Evolutionary conservation across 53 echinoderm and acorn worm species (phyloP).

Genomic region (Echinarachnius parma): DNA sequence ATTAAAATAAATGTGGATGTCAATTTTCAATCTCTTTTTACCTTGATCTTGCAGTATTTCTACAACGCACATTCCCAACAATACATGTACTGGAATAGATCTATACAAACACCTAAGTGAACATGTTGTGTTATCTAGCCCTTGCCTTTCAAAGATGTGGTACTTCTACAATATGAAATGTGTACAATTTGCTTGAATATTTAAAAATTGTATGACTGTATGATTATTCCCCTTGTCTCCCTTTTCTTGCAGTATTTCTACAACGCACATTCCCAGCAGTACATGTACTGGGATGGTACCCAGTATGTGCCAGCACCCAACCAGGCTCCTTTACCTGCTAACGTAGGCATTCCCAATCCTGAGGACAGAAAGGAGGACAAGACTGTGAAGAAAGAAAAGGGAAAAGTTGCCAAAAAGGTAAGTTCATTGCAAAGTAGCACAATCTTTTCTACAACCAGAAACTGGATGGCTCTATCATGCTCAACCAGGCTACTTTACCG

Average conservation of each 20-base stretch:
- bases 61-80: constrained; percentile 77
- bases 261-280: constrained; percentile 76
- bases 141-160: too few species aligned
- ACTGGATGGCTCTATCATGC: too few species aligned
- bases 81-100: constrained; percentile 95
- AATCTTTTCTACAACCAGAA: too few species aligned
- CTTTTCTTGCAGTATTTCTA: constrained; percentile 73
- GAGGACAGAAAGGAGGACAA: constrained; percentile 55
- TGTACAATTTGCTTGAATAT: neutral
- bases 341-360: neutral
- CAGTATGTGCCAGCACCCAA: constrained; percentile 31
- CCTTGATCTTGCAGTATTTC: constrained; percentile 64
- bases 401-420: constrained; percentile 93
- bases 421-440: too few species aligned
- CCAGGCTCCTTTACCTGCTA: neutral
- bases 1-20: too few species aligned
- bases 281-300: constrained; percentile 88
- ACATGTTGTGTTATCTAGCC: too few species aligned
- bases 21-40: too few species aligned
- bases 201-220: neutral
- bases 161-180: too few species aligned
- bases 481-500: too few species aligned
- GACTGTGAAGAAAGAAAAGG: constrained; percentile 73
- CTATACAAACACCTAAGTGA: too few species aligned
- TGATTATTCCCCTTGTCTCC: constrained; percentile 7